Conservation (phyloP, 2,113 vertebrate species). For the Myanophis thanlyinensis region DNA sequence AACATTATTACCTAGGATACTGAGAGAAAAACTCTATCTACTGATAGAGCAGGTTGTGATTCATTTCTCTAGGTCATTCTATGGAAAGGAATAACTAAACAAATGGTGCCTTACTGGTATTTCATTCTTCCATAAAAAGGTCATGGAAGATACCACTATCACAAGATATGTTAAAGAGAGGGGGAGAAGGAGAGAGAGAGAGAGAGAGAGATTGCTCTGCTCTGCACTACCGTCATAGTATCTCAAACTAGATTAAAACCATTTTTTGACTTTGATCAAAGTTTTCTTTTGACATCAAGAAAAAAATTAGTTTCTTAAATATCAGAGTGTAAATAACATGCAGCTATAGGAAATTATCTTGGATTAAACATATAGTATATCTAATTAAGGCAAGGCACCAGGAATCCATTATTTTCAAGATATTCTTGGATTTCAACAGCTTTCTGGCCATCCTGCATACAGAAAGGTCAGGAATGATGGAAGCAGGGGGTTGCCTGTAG, state of each 20-base stretch:
- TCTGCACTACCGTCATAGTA: neutral
- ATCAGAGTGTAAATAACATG: neutral
- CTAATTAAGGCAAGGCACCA: neutral
- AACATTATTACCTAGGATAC: neutral
- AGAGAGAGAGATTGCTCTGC: neutral
- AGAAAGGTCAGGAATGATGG: neutral
- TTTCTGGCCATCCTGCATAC: neutral
- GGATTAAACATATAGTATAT: neutral
- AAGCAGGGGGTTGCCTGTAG: neutral
- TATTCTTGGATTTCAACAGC: neutral
- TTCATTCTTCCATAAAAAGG: neutral
- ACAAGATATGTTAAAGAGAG: neutral
- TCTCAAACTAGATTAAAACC: neutral
- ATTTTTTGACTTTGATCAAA: neutral
- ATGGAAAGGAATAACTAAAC: neutral
- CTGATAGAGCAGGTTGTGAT: rapidly evolving
- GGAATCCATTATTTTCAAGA: neutral
- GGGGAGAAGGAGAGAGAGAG: neutral
- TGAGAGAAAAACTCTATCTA: neutral
- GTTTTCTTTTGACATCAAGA: neutral
- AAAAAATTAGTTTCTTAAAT: neutral
- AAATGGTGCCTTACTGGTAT: neutral
- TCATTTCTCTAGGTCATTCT: neutral
- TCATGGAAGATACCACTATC: neutral
- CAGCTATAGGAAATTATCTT: neutral